Conservation (phyloP, 37 sponge, comb jelly and placozoan species). For the Ephydatia muelleri region DNA sequence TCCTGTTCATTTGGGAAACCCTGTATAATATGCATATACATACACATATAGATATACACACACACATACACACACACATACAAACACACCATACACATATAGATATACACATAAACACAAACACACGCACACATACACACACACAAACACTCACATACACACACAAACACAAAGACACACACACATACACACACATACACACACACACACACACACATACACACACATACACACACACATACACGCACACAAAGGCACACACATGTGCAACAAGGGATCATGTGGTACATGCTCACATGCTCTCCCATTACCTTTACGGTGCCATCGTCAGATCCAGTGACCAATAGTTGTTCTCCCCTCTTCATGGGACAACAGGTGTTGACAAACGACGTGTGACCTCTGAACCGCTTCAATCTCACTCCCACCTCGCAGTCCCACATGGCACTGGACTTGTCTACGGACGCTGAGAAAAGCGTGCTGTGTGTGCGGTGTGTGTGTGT, state of each 20-base stretch:
- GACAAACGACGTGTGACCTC: constrained; percentile 94
- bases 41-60: not conserved
- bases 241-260: not conserved
- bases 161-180: not conserved
- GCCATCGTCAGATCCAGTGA: constrained; percentile 97
- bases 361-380: constrained; percentile 75
- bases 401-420: constrained; percentile 78
- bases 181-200: not conserved
- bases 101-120: not conserved
- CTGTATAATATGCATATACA: not conserved
- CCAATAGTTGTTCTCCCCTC: constrained; percentile 67
- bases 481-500: no score
- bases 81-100: not conserved
- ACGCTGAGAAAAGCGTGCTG: constrained; percentile 78
- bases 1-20: no score
- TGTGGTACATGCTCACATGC: not conserved
- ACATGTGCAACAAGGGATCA: not conserved
- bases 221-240: not conserved
- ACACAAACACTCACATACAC: not conserved
- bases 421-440: constrained; percentile 95
- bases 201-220: not conserved
- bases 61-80: not conserved
- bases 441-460: constrained; percentile 90
- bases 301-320: constrained; percentile 66
- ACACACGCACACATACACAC: no score